Evolutionary conservation across 2,113 vertebrate genomes (phyloP).

Genomic region (Cervus canadensis): DNA sequence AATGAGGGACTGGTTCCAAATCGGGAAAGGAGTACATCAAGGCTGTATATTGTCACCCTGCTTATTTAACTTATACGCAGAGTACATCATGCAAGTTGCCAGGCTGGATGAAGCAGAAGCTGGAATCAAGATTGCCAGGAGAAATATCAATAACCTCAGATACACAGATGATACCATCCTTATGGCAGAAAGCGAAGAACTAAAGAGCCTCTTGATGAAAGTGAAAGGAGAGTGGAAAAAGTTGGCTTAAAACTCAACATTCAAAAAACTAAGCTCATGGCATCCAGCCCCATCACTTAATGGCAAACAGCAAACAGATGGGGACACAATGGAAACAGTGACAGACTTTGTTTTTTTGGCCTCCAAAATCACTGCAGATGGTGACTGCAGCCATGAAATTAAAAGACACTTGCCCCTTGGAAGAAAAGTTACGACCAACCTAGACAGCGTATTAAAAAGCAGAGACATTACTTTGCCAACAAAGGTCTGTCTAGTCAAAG

Average conservation of each 20-base stretch:
- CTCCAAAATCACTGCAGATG: background rate
- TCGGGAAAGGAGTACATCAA: background rate
- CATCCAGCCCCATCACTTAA: background rate
- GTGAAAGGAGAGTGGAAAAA: background rate
- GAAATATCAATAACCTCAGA: background rate
- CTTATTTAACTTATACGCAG: background rate
- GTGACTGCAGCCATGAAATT: background rate
- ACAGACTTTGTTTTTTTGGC: background rate
- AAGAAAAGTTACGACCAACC: background rate
- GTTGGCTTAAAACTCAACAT: background rate
- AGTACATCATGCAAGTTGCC: background rate
- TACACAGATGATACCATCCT: background rate
- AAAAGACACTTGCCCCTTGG: background rate
- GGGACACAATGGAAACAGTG: background rate
- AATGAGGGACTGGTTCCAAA: background rate
- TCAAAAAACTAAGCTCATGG: background rate
- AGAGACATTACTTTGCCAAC: background rate
- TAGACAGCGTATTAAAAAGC: background rate
- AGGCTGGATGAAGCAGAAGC: background rate
- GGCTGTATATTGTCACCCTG: background rate
- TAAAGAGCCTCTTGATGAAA: background rate
- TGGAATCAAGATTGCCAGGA: background rate
- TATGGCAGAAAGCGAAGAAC: background rate
- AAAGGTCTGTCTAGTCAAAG: background rate
- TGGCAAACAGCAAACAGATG: background rate